Conservation (phyloP, 2,797 vertebrate genomes). For the Chelidonichthys spinosus region DNA sequence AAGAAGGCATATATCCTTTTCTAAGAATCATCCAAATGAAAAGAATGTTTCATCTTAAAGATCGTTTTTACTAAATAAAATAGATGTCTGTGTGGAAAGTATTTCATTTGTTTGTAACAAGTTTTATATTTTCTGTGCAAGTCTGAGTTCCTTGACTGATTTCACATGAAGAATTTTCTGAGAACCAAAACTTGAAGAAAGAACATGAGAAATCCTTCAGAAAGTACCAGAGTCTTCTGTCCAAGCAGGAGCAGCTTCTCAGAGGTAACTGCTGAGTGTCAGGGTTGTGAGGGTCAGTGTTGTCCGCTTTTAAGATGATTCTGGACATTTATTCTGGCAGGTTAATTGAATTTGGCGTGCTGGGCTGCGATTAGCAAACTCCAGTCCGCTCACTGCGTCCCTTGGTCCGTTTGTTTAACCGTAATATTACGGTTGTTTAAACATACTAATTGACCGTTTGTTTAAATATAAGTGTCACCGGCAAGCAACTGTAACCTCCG, state of each 20-base stretch:
- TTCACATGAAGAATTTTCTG: constrained; percentile 90
- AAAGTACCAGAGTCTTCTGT: constrained; percentile 92
- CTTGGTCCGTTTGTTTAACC: constrained; percentile 6
- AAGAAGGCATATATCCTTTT: constrained; percentile 96
- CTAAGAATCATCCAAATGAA: neutral
- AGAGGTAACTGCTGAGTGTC: constrained; percentile 81
- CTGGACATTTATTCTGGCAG: neutral
- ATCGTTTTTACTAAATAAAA: neutral
- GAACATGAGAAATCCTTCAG: constrained; percentile 93
- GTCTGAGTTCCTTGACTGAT: constrained; percentile 50
- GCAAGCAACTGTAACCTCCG: neutral
- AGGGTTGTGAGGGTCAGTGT: neutral
- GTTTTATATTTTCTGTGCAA: neutral
- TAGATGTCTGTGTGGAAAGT: neutral
- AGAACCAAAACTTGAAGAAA: constrained; percentile 91
- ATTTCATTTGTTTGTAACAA: neutral
- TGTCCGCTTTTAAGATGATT: neutral
- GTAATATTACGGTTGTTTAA: neutral
- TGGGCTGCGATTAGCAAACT: constrained; percentile 4
- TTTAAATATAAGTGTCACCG: too few species aligned
- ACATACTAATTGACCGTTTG: too few species aligned
- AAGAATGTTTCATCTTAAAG: neutral
- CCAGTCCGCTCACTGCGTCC: neutral
- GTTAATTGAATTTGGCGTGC: constrained; percentile 9
- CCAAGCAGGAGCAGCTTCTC: constrained; percentile 94